Evolutionary conservation across 2,888 invertebrate genomes (phyloP).

Genomic region (Iphiclides podalirius): DNA sequence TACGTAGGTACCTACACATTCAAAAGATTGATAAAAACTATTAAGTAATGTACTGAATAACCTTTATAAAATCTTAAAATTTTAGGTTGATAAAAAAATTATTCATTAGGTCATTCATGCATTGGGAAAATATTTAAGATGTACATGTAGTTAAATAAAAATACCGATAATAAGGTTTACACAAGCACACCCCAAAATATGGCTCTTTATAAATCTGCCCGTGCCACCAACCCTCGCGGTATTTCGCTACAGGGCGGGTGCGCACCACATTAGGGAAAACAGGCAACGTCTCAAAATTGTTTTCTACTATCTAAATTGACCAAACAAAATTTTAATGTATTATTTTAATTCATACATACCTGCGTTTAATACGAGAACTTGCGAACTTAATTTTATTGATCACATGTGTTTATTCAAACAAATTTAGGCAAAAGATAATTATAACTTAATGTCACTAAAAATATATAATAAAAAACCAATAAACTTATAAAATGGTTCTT

Average conservation of each 20-base stretch:
- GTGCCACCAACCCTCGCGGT: slow-evolving; percentile 58
- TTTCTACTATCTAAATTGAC: slow-evolving; percentile 27
- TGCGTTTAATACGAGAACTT: slow-evolving; percentile 44
- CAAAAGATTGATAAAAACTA: too few relatives aligned
- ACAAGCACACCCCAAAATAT: slow-evolving; percentile 40
- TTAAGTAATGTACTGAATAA: too few relatives aligned
- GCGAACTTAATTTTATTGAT: slow-evolving; percentile 54
- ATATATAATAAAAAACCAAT: not conserved
- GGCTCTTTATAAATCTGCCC: slow-evolving; percentile 59
- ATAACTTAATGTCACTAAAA: slow-evolving; percentile 19
- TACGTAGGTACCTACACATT: too few relatives aligned
- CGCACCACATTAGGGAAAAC: slow-evolving; percentile 43
- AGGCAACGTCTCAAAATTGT: slow-evolving; percentile 28
- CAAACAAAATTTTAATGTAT: slow-evolving; percentile 27
- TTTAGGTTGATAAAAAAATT: too few relatives aligned
- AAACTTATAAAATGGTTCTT: slow-evolving; percentile 14
- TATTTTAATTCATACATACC: slow-evolving; percentile 68
- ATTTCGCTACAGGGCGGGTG: slow-evolving; percentile 44
- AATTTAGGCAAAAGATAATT: slow-evolving; percentile 27
- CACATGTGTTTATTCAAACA: slow-evolving; percentile 64
- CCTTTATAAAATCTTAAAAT: too few relatives aligned
- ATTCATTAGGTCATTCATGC: too few relatives aligned
- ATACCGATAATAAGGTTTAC: slow-evolving; percentile 22
- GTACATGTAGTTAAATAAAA: slow-evolving; percentile 32
- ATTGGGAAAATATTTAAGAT: too few relatives aligned